Evolutionary conservation across 2,888 invertebrate genomes (phyloP), one percentile per base, ranked within the genome.

Genomic region (Tethea ocularis): DNA sequence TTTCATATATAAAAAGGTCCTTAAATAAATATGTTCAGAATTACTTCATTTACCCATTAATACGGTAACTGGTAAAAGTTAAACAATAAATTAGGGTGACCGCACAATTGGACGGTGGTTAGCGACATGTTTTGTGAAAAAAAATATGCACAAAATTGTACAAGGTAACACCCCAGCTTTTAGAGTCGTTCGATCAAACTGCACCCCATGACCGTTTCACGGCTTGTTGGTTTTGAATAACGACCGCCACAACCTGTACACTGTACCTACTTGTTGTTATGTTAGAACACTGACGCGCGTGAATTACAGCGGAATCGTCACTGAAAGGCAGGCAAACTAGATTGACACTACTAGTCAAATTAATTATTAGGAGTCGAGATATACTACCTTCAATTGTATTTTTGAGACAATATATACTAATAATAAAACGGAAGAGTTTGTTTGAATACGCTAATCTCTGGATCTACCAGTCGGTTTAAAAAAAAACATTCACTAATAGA

Each of bases 151-250:
- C 46, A 46, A 46, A 46, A 46, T 46, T 17, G 20, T 10, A 46
- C 17, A 10, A 46, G 8, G 46, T 46, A 46, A 46, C 46, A 46
- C 46, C 17, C 20, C 46, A 46, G 20, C 46, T 20, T 66, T 67
- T 61, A 65, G 52, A 57, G 2, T 51, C 51, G 51, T 69, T 65
- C 69, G 67, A 74, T 72, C 68, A 74, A 72, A 67, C 64, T 66
- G 63, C 66, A 62, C 22, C 36, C 52, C 51, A 15, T 52, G 59
- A 51, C 68, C 62, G 63, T 63, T 75, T 75, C 70, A 77, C 63
- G 72, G 71, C 61, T 69, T 66, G 75, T 72, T 75, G 68, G 58
- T 64, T 70, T 69, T 71, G 66, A 75, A 75, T 69, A 75, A 74
- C 71, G 72, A 70, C 60, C 58, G 56, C 38, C 24, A 36, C 15